A percentile compares a stretch with the other conserved stretches of the same genome.
Evolutionary conservation across 2,888 invertebrate species (phyloP).

Genomic region (Hedychridium roseum): DNA sequence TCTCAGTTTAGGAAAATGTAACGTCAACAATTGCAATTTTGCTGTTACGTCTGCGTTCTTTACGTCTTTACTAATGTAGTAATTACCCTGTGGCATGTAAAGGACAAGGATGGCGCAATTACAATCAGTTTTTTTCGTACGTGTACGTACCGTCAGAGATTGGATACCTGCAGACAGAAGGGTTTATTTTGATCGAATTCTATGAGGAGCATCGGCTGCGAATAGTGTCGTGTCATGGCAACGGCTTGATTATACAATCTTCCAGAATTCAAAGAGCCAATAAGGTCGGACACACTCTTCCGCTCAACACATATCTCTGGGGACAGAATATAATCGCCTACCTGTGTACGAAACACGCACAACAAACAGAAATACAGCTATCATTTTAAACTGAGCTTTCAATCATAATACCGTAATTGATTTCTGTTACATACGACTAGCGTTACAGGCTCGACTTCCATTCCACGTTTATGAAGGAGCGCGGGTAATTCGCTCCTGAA

Average conservation of each 20-base stretch:
- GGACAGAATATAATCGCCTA: slow-evolving; percentile 97
- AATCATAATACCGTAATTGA: no score
- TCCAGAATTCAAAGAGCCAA: slow-evolving; percentile 94
- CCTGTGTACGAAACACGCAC: slow-evolving; percentile 65
- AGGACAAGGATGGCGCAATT: no score
- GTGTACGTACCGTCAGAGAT: no score
- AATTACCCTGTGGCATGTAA: slow-evolving; percentile 77
- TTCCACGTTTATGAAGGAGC: slow-evolving; percentile 89
- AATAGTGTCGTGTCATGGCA: slow-evolving; percentile 90
- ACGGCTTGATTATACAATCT: slow-evolving; percentile 94
- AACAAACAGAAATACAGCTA: not conserved
- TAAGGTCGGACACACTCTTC: slow-evolving; percentile 94
- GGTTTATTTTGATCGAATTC: slow-evolving; percentile 96
- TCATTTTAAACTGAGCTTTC: slow-evolving; percentile 2
- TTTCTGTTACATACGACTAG: slow-evolving; percentile 68
- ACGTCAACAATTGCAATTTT: slow-evolving; percentile 89
- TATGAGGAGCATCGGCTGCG: slow-evolving; percentile 88
- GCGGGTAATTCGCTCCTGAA: slow-evolving; percentile 96
- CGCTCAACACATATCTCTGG: slow-evolving; percentile 97
- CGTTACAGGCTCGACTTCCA: slow-evolving; percentile 91
- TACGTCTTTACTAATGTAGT: slow-evolving; percentile 79
- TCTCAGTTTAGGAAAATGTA: slow-evolving; percentile 92
- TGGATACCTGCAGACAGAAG: slow-evolving; percentile 83
- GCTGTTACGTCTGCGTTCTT: slow-evolving; percentile 82
- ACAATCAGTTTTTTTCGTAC: no score